Evolutionary conservation across 2,888 invertebrate genomes (phyloP), one percentile per base, ranked within the genome.

Genomic region (Tyria jacobaeae): DNA sequence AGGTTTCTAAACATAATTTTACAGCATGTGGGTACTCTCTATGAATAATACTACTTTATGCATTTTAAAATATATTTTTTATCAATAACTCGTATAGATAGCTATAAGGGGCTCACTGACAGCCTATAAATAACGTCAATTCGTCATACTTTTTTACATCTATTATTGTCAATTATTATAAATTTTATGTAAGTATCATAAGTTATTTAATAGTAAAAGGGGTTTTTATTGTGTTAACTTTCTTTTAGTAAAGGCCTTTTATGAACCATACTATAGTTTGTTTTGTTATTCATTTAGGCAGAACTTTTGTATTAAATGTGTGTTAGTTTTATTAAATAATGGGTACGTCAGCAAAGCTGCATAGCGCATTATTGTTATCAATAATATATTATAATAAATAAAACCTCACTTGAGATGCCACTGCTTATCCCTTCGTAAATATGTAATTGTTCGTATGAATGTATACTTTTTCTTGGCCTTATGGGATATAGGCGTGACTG

Each of bases 81-180:
- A 90, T 89, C 86, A 88, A 89, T 88, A 84, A 84, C 75, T 66
- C n/a, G n/a, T n/a, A n/a, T 63, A 62, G 70, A 67, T 71, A 71
- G 76, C 78, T 73, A 79, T 79, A 81, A 84, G 83, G 76, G 79
- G 70, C 76, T 75, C 74, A 73, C 78, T 62, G 78, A 78, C 66
- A 66, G 77, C 78, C 78, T 73, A 85, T 87, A 86, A 86, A 88
- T 87, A 80, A 87, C 75, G 80, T 73, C 65, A 77, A 89, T 92
- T 91, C 88, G 91, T 87, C 87, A 91, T 77, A 86, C 88, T 87
- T 87, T 44, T 88, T 91, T 86, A 86, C 83, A 80, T 87, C 79
- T 78, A 87, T 88, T 87, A 83, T 84, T 83, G 73, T 84, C 87
- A 86, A 86, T 87, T 80, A 80, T 80, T 71, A 79, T 79, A 78